Evolutionary conservation across 2,797 vertebrate species (phyloP), one percentile per base, ranked within the genome.

Genomic region (Epinephelus awoara): DNA sequence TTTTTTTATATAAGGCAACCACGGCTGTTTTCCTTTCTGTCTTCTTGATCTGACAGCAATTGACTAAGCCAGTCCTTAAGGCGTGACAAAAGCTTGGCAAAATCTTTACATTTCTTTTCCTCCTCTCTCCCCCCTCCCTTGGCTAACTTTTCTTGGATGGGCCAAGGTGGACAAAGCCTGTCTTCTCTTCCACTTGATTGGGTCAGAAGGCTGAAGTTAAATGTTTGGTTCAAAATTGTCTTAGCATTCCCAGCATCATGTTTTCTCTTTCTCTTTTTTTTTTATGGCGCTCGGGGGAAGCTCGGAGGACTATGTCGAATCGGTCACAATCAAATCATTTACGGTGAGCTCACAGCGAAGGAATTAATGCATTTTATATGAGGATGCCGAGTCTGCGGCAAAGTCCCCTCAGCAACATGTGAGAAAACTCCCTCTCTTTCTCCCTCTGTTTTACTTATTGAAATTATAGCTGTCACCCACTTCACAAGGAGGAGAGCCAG

Each of bases 351-450:
- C 94, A 93, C 94, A 95, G 95, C 82, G 93, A 94, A 95, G 94
- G 95, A 96, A 96, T 95, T 96, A 96, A 97, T 96, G 96, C 93
- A 92, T 96, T 97, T 96, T 96, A 93, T 96, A 96, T 96, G 95
- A 94, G 94, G 94, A 95, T 91, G 95, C 95, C 87, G 88, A 87
- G 93, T 93, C 92, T 4, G 40, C 95, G 91, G 93, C 95, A 94
- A 91, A 95, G 94, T 94, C 94, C 84, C 88, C 85, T 85, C 89
- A 86, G 95, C 95, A 96, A 96, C 96, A 96, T 75, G 91, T 96
- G 96, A 96, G 96, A 97, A 89, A 96, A 91, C 71, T 63, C 91
- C 82, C 85, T 87, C 94, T 90, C 79, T 57, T 49, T 73, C 74
- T 79, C 80, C 47, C 74, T 89, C 73, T 88, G 80, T 91, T 86